Percentiles rank a stretch among this genome's conserved stretches.
Evolutionary conservation across 2,113 vertebrate species (phyloP).

Genomic region (Trematocara marginatum): DNA sequence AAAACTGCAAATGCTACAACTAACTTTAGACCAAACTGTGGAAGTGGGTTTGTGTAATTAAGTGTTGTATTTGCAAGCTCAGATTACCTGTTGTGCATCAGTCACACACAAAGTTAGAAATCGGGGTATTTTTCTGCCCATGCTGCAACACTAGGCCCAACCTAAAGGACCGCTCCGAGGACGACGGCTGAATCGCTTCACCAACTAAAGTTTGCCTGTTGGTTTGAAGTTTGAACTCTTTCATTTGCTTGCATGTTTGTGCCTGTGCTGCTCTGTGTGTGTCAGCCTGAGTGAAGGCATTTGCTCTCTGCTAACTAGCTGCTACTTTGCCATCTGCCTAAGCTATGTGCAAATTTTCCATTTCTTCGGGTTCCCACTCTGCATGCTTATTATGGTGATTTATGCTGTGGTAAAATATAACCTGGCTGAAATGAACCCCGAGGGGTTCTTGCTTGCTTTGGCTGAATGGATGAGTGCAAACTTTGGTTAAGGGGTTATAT

Average conservation of each 20-base stretch:
- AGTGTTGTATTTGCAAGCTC: not conserved
- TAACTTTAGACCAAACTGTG: not conserved
- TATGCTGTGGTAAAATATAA: not conserved
- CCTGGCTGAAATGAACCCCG: not conserved
- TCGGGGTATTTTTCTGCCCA: not conserved
- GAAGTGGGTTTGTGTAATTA: not conserved
- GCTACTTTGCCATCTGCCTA: not conserved
- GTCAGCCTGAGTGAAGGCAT: not conserved
- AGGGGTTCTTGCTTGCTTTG: not conserved
- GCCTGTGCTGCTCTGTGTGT: not conserved
- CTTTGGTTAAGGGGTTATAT: not conserved
- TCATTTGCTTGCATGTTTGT: not conserved
- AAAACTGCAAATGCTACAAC: not conserved
- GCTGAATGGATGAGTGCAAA: not conserved
- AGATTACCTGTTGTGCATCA: not conserved
- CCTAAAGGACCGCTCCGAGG: not conserved
- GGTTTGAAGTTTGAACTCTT: not conserved
- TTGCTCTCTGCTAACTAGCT: not conserved
- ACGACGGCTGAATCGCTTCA: accelerated
- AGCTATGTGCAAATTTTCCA: not conserved
- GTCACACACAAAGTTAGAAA: not conserved
- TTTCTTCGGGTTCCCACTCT: not conserved
- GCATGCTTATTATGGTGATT: not conserved
- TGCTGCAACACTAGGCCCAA: not conserved
- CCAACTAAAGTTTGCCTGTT: not conserved